Percentiles rank a stretch among this genome's conserved stretches.
These are phyloP conservation scores for Caenorhabditis sulstoni DNA, from an alignment of 2,888 invertebrate species.

Conservation along the genomic window DNA sequence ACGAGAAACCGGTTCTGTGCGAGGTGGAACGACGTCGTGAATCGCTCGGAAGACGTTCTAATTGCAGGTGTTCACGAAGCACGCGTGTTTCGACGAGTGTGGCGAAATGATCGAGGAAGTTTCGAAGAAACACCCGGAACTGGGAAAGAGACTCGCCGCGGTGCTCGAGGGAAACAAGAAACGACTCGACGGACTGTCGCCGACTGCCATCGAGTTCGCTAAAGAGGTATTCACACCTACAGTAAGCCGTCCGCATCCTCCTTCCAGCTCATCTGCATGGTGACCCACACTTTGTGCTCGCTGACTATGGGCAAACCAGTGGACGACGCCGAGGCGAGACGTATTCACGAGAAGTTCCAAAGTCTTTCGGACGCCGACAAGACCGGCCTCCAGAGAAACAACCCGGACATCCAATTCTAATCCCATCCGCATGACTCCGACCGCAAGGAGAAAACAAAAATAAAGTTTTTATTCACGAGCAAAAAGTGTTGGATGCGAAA, in stretches of 20 bases:
- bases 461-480: constrained; percentile 22
- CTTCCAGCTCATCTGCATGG: constrained; percentile 61
- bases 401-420: constrained; percentile 61
- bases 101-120: constrained; percentile 67
- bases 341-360: constrained; percentile 52
- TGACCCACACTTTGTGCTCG: constrained; percentile 57
- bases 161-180: constrained; percentile 63
- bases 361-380: constrained; percentile 56
- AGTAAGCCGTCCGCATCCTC: too few relatives aligned
- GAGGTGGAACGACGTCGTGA: constrained; percentile 39
- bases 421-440: not conserved
- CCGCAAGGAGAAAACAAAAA: not conserved
- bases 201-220: constrained; percentile 58
- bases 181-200: constrained; percentile 61
- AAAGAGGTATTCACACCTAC: constrained; percentile 40
- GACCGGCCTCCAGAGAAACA: constrained; percentile 58
- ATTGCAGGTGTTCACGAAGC: constrained; percentile 60
- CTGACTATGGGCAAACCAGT: constrained; percentile 57
- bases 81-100: constrained; percentile 61
- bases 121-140: constrained; percentile 47
- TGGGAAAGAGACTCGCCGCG: constrained; percentile 51
- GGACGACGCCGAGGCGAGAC: constrained; percentile 43
- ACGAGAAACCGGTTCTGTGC: constrained; percentile 59
- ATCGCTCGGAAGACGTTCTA: not conserved
- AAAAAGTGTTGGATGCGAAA: constrained; percentile 59